Evolutionary conservation across 2,888 invertebrate species (phyloP).

Genomic region (Muscina levida): DNA sequence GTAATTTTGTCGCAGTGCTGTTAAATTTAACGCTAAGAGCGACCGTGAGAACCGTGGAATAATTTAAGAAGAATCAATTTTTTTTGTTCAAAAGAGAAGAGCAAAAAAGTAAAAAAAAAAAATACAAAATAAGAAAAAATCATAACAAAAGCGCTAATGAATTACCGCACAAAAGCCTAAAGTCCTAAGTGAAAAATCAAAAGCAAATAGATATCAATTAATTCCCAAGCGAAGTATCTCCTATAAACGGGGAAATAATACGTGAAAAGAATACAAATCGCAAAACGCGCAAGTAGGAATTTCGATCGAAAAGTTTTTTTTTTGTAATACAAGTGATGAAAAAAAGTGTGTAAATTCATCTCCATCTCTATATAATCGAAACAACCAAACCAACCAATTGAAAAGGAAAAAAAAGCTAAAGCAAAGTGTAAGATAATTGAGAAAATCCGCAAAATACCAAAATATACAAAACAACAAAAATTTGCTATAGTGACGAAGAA

Average conservation of each 20-base stretch:
- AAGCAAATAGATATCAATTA: too few species aligned
- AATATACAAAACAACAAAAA: not conserved
- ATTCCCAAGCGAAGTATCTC: too few species aligned
- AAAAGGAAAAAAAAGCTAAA: slow-evolving; percentile 17
- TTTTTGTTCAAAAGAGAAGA: not conserved
- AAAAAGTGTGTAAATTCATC: too few species aligned
- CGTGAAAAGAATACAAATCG: too few species aligned
- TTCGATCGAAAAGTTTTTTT: too few species aligned
- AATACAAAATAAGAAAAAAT: not conserved
- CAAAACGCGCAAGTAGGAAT: too few species aligned
- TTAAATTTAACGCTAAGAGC: slow-evolving; percentile 44
- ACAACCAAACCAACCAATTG: too few species aligned
- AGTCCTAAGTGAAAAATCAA: not conserved
- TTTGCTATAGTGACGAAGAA: not conserved
- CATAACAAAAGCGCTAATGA: slow-evolving; percentile 38
- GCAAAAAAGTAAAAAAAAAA: slow-evolving; percentile 19
- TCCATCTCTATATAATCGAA: too few species aligned
- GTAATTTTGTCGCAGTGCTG: slow-evolving; percentile 70
- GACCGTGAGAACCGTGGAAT: not conserved
- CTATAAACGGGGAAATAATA: too few species aligned
- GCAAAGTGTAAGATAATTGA: slow-evolving; percentile 30
- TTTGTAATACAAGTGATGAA: too few species aligned
- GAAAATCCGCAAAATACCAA: not conserved
- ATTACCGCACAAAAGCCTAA: not conserved
- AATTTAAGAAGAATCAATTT: too few species aligned